Evolutionary conservation across 1,140 invertebrate genomes (phyloP).

Genomic region (Triops cancriformis): DNA sequence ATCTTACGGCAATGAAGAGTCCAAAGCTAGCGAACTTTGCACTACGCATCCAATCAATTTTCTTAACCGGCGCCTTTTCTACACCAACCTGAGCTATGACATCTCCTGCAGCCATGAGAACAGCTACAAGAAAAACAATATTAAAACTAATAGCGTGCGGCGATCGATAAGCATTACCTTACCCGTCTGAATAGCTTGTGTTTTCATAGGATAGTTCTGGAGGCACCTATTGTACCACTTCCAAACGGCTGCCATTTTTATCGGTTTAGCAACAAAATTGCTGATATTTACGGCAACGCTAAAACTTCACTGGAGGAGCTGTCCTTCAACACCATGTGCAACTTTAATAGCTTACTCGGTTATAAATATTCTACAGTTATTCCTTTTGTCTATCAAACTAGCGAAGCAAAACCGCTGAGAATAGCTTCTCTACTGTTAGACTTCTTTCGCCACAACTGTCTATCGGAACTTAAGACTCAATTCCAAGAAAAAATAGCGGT

Average conservation of each 20-base stretch:
- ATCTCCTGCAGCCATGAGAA: conserved; percentile 50
- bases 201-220: conserved; percentile 22
- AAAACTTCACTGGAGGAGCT: no score
- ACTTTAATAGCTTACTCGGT: no score
- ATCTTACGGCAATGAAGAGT: conserved; percentile 42
- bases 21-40: conserved; percentile 45
- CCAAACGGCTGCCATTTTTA: background rate
- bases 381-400: no score
- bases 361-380: no score
- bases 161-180: background rate
- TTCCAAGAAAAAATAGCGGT: no score
- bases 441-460: no score
- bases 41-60: conserved; percentile 43
- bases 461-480: no score
- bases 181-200: conserved; percentile 26
- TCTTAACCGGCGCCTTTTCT: conserved; percentile 41
- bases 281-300: no score
- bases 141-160: background rate
- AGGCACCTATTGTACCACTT: conserved; percentile 25
- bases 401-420: no score
- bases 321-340: no score
- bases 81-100: conserved; percentile 47
- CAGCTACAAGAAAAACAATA: conserved; percentile 37
- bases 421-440: no score
- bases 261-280: no score